Conservation (phyloP, 2,888 invertebrate species). For the Papilio demoleus region DNA sequence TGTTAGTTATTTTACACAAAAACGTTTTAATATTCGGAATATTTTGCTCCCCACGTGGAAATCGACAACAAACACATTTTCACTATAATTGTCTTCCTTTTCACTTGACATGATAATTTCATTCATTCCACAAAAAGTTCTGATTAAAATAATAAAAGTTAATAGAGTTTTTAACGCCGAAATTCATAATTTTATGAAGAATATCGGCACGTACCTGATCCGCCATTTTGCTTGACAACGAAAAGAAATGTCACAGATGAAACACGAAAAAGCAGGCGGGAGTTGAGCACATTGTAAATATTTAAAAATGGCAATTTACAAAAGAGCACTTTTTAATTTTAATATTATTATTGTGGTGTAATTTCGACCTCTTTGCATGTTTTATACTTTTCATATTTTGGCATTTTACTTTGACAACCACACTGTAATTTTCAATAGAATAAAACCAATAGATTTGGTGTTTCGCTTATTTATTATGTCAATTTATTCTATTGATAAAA, state of each 20-base stretch:
- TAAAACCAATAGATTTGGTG: no score
- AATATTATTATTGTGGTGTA: no score
- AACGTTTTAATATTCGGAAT: slow-evolving; percentile 14
- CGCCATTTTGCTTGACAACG: slow-evolving; percentile 88
- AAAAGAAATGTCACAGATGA: slow-evolving; percentile 70
- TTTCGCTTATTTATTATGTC: no score
- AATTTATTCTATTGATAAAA: no score
- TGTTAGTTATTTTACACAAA: slow-evolving; percentile 29
- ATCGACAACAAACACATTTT: slow-evolving; percentile 56
- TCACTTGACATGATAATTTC: slow-evolving; percentile 18
- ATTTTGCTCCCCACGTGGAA: slow-evolving; percentile 63
- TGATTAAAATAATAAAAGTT: slow-evolving; percentile 17
- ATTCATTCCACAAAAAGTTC: background rate
- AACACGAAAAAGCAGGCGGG: background rate
- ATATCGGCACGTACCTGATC: slow-evolving; percentile 88
- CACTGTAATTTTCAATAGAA: no score
- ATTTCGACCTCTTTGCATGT: no score
- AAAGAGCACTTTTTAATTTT: no score
- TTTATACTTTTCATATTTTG: no score
- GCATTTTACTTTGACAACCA: no score
- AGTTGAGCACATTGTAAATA: slow-evolving; percentile 46
- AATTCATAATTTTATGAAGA: slow-evolving; percentile 51
- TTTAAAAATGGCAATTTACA: background rate
- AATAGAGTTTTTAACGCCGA: background rate
- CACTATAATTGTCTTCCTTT: slow-evolving; percentile 45